A percentile compares a stretch with the other conserved stretches of the same genome.
These are phyloP conservation scores for Danaus chrysippus DNA, from an alignment of 2,888 invertebrate species.

Conservation along the genomic window DNA sequence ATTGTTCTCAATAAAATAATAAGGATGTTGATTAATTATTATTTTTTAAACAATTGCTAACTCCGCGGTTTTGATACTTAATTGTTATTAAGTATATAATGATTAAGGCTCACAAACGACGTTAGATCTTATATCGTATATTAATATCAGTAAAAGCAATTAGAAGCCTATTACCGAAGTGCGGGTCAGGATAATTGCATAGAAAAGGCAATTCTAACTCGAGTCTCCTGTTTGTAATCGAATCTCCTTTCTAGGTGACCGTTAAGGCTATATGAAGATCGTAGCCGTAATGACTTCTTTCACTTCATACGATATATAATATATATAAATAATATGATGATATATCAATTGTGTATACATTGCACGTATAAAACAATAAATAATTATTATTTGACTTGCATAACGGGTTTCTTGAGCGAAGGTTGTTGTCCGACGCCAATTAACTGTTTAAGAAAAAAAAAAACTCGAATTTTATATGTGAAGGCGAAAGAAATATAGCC, in stretches of 20 bases:
- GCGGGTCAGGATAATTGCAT: slow-evolving; percentile 12
- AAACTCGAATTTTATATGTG: slow-evolving; percentile 11
- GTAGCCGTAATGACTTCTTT: not conserved
- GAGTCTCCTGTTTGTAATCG: slow-evolving; percentile 49
- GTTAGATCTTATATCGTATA: too few species aligned
- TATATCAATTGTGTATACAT: too few species aligned
- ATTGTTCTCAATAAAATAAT: slow-evolving; percentile 16
- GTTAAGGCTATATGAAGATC: not conserved
- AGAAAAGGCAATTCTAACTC: slow-evolving; percentile 27
- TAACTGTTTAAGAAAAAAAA: slow-evolving; percentile 11
- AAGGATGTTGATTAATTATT: slow-evolving; percentile 10
- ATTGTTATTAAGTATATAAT: too few species aligned
- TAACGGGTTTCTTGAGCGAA: slow-evolving; percentile 21
- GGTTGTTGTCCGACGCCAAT: slow-evolving; percentile 16
- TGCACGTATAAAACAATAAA: not conserved
- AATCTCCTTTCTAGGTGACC: slow-evolving; percentile 53
- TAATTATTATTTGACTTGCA: slow-evolving; percentile 14
- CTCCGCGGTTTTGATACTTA: not conserved
- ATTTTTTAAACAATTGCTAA: slow-evolving; percentile 10
- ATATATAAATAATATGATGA: too few species aligned
- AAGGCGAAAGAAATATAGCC: slow-evolving; percentile 5
- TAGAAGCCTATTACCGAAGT: slow-evolving; percentile 9
- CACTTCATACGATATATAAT: too few species aligned
- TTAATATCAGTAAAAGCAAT: too few species aligned
- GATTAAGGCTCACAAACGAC: too few species aligned